Percentiles rank a stretch among this genome's conserved stretches.
Evolutionary conservation across 2,888 invertebrate species (phyloP).

Genomic region (Pterostichus madidus): DNA sequence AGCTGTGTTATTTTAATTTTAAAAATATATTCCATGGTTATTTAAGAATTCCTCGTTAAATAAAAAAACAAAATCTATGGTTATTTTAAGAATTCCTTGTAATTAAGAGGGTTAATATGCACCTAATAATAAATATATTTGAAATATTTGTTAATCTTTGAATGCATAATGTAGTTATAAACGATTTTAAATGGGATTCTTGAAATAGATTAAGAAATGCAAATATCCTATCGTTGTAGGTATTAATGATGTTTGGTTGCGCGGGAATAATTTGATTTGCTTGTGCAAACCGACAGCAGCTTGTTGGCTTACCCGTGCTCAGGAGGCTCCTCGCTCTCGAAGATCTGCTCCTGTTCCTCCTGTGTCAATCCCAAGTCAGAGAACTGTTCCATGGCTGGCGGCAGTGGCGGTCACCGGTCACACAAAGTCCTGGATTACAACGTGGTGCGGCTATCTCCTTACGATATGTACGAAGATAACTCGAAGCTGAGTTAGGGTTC

Average conservation of each 20-base stretch:
- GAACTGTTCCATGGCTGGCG: constrained; percentile 82
- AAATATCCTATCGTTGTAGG: not conserved
- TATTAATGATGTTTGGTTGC: not conserved
- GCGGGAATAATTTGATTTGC: constrained; percentile 1
- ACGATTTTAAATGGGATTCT: constrained; percentile 1
- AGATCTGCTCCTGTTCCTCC: constrained; percentile 87
- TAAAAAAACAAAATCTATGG: too few relatives aligned
- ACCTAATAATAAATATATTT: too few relatives aligned
- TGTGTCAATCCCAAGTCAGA: constrained; percentile 84
- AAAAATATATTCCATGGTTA: not conserved
- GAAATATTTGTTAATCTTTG: too few relatives aligned
- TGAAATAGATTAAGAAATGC: not conserved
- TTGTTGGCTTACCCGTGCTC: constrained; percentile 78
- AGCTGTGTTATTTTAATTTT: constrained; percentile 2
- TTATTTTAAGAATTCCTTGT: too few relatives aligned
- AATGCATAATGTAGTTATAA: not conserved
- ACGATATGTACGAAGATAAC: constrained; percentile 47
- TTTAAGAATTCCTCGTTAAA: too few relatives aligned
- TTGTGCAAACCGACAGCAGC: not conserved
- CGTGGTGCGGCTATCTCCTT: constrained; percentile 8
- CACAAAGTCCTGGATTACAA: constrained; percentile 67
- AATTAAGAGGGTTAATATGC: too few relatives aligned
- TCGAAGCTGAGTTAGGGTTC: constrained; percentile 16
- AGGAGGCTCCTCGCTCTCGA: constrained; percentile 83
- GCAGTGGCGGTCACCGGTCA: constrained; percentile 74